Evolutionary conservation across 2,113 vertebrate species (phyloP), one percentile per base, ranked within the genome.

Genomic region (Prinia subflava): DNA sequence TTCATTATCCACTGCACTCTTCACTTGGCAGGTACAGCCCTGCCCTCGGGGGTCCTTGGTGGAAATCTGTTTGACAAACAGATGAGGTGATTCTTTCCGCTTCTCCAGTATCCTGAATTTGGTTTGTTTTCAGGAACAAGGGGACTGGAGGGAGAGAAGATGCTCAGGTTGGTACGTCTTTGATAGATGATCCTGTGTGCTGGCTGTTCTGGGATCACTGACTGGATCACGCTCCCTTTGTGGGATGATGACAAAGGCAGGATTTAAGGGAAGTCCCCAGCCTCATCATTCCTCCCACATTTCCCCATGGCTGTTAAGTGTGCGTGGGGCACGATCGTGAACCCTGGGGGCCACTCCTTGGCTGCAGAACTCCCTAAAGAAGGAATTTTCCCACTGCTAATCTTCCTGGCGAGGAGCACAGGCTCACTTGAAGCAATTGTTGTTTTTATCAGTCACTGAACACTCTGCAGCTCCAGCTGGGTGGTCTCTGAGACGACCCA

Each of bases 381-480:
- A 96, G 86, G 83, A 50, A n/a, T 96, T 97, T 94, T 91, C 90
- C 81, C 90, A 41, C 41, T 79, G 77, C 83, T 87, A 31, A 87
- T 92, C 83, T 91, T 69, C 47, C 82, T 94, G 95, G 90, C 65
- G 35, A 62, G 74, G 46, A 89, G 11, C 8, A 2, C 14, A 9
- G 89, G 69, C 80, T 84, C 2, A 0, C 59, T 93, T 16, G 6
- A 22, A 13, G 50, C 86, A 67, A 31, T 79, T 95, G 94, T 93
- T 97, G 87, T 92, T 96, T 92, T 87, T 87, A 91, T 92, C 89
- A 57, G 28, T 74, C 0, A 0, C 80, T 21, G 83, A 70, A 69
- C 2, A 53, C 70, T 94, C 59, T 37, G 76, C 86, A 65, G 86
- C 57, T 76, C 86, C 0, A 44, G 50, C 90, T 94, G 94, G 92